Evolutionary conservation across 2,797 vertebrate species (phyloP).

Genomic region (Kryptolebias ocellatus): DNA sequence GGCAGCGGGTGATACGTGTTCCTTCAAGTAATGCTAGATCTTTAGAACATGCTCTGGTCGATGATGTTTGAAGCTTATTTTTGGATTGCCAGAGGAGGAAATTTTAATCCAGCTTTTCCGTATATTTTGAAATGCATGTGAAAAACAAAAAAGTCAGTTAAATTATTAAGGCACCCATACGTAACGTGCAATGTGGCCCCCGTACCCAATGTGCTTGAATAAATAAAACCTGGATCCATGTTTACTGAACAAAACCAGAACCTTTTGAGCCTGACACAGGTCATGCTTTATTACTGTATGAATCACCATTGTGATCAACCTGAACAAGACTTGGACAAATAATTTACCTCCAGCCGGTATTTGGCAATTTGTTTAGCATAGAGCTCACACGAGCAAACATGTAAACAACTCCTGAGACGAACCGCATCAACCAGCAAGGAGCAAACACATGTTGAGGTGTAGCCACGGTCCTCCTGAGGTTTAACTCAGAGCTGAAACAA

Average conservation of each 20-base stretch:
- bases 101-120: no score
- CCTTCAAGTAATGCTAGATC: no score
- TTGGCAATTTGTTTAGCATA: not conserved
- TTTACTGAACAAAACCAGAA: not conserved
- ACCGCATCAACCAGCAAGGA: not conserved
- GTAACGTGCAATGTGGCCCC: no score
- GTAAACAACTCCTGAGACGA: not conserved
- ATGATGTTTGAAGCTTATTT: no score
- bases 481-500: not conserved
- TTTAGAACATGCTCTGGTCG: no score
- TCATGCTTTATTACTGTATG: slow-evolving; percentile 7
- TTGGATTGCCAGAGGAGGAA: no score
- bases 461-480: not conserved
- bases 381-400: not conserved
- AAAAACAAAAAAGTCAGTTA: no score
- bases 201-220: no score
- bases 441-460: not conserved
- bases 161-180: no score
- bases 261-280: slow-evolving; percentile 2
- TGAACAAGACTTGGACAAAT: slow-evolving; percentile 1
- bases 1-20: no score
- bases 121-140: no score
- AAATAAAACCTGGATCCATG: not conserved
- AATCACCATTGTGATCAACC: slow-evolving; percentile 1
- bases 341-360: not conserved